phyloP scores from a whole-genome alignment of 2,888 invertebrate species.

The Eretmocerus hayati region DNA sequence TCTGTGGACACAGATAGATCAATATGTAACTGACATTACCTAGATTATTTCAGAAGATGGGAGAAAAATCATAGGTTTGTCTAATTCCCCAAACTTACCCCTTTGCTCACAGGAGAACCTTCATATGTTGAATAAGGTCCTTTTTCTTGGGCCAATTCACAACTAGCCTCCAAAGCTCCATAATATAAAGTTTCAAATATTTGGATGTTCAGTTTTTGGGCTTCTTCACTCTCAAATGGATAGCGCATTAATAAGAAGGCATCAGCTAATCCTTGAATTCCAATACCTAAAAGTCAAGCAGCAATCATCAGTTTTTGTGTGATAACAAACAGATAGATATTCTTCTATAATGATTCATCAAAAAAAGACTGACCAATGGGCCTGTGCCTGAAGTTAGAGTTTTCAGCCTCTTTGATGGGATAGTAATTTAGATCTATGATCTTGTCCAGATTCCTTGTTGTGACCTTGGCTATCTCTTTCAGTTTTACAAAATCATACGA shows the following conservation, averaged over 20 bases:
- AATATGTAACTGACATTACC: background rate
- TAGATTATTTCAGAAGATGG: too few relatives aligned
- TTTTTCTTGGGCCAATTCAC: constrained; percentile 77
- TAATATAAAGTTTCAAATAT: constrained; percentile 98
- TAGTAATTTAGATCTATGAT: constrained; percentile 96
- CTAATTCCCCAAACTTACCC: constrained; percentile 56
- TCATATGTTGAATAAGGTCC: constrained; percentile 88
- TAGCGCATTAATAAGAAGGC: constrained; percentile 88
- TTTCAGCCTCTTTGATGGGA: constrained; percentile 81
- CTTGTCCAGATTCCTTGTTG: constrained; percentile 88
- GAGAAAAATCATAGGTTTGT: too few relatives aligned
- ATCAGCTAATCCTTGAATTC: constrained; percentile 96
- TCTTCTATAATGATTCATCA: too few relatives aligned
- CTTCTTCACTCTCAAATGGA: constrained; percentile 86
- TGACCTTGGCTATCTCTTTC: constrained; percentile 78
- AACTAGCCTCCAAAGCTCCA: constrained; percentile 93
- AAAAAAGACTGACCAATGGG: constrained; percentile 71
- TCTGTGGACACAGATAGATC: too few relatives aligned
- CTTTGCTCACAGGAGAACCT: constrained; percentile 90
- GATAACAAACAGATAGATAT: background rate
- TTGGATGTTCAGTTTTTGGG: constrained; percentile 79
- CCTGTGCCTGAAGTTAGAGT: constrained; percentile 79
- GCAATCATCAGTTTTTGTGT: too few relatives aligned
- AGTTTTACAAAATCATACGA: constrained; percentile 83
- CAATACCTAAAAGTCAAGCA: constrained; percentile 58